A percentile compares a stretch with the other conserved stretches of the same genome.
Conservation (phyloP, 2,797 vertebrate species). For the Pygocentrus nattereri region DNA sequence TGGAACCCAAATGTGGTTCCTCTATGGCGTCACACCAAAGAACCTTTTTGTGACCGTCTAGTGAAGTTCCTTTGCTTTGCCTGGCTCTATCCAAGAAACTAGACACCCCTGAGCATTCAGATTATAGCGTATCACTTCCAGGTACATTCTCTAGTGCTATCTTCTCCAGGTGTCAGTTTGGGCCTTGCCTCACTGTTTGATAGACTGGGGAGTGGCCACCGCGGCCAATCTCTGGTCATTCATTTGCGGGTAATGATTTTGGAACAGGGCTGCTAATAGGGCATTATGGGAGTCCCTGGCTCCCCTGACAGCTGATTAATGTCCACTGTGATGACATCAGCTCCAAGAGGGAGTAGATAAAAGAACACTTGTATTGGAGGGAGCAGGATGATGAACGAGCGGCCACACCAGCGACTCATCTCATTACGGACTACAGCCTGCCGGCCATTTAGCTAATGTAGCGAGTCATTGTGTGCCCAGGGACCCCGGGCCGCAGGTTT, state of each 20-base stretch:
- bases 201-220: slow-evolving; percentile 69
- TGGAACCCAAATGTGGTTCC: background rate
- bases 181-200: slow-evolving; percentile 50
- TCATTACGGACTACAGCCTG: slow-evolving; percentile 91
- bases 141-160: background rate
- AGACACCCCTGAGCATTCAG: background rate
- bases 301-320: slow-evolving; percentile 92
- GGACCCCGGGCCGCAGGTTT: slow-evolving; percentile 86
- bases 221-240: slow-evolving; percentile 82
- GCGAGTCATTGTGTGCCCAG: slow-evolving; percentile 89
- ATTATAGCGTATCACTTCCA: background rate
- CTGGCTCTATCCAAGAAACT: background rate
- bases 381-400: slow-evolving; percentile 99
- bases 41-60: too few relatives aligned
- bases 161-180: slow-evolving; percentile 34
- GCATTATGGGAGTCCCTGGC: slow-evolving; percentile 91
- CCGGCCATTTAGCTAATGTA: slow-evolving; percentile 94
- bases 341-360: slow-evolving; percentile 92
- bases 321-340: slow-evolving; percentile 92
- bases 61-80: background rate
- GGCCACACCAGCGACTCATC: slow-evolving; percentile 93
- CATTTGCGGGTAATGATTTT: slow-evolving; percentile 93
- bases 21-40: background rate
- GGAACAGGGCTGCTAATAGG: slow-evolving; percentile 92
- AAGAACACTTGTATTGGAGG: slow-evolving; percentile 96